phyloP scores from a whole-genome alignment of 2,888 invertebrate species.

The Crocallis elinguaria region DNA sequence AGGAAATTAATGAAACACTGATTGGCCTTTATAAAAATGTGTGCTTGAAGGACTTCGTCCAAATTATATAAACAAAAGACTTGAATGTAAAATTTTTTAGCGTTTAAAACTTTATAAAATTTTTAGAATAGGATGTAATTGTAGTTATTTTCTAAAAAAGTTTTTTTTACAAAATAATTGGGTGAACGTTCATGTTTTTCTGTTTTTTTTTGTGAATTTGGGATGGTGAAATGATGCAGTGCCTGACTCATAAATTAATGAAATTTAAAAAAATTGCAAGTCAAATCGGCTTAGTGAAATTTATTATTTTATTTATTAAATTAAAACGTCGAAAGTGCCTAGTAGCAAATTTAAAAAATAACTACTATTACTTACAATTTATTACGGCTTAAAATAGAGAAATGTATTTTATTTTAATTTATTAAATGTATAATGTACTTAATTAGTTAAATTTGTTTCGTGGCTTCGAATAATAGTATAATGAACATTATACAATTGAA shows the following conservation, averaged over 20 bases:
- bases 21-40: slow-evolving; percentile 74
- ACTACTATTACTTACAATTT: slow-evolving; percentile 27
- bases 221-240: too few species aligned
- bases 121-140: slow-evolving; percentile 39
- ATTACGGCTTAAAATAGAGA: slow-evolving; percentile 35
- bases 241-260: too few species aligned
- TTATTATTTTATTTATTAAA: neutral
- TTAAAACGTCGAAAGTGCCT: slow-evolving; percentile 30
- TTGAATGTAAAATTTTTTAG: slow-evolving; percentile 74
- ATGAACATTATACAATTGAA: slow-evolving; percentile 3
- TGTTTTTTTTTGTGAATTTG: too few species aligned
- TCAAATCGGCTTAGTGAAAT: neutral
- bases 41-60: slow-evolving; percentile 81
- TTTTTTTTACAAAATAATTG: too few species aligned
- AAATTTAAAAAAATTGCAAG: too few species aligned
- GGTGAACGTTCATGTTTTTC: neutral
- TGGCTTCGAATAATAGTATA: slow-evolving; percentile 39
- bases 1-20: slow-evolving; percentile 44
- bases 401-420: slow-evolving; percentile 37
- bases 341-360: slow-evolving; percentile 33
- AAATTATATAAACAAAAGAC: slow-evolving; percentile 70
- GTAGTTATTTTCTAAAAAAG: slow-evolving; percentile 41
- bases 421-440: slow-evolving; percentile 52
- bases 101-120: slow-evolving; percentile 49
- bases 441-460: slow-evolving; percentile 42